Base-by-base conservation (phyloP, 2,888 invertebrate genomes). In the Stenolophus ochropezus region DNA sequence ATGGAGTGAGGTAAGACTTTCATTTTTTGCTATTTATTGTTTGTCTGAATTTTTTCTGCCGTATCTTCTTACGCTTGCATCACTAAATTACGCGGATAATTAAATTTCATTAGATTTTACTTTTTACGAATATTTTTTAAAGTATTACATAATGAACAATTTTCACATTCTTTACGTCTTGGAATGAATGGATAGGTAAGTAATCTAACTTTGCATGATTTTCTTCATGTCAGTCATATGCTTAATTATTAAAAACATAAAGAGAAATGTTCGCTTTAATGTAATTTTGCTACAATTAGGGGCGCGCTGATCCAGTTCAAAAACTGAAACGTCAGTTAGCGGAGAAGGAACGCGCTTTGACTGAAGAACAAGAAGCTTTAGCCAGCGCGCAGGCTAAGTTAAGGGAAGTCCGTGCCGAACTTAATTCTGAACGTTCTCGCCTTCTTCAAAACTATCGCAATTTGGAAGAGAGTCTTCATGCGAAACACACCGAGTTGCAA, bases 271-370 rank as follows among this genome's bases (percentile, higher is more conserved):
- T 2, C 21, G n/a, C 27, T 53, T 73, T 71, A 58, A 76, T 83
- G 27, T 51, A 25, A 75, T 53, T 75, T 21, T 56, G 53, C 75
- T 53, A 73, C 75, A 53, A 85, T 21, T 86, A 94, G 93, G 95
- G 95, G 53, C 94, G 94, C 74, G 93, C 95, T 71, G 97, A 97
- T 88, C 96, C 96, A 0, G 93, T 96, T 83, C 94, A 95, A 85
- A 95, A 96, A 86, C 88, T 97, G 85, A 96, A 96, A 89, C 97
- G 96, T 85, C 97, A 97, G 88, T 90, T 98, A 25, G 95, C 95
- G 20, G 97, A 97, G 84, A 96, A 96, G 86, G 97, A 96, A 85
- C 95, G 95, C 85, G 92, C 93, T 0, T 88, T 96, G 2, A 89
- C 91, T 1, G 95, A 95, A 83, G 95, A 96, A 86, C 92, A 94